Conservation (phyloP, 2,888 invertebrate species). For the Scelioninae gen. 2 region DNA sequence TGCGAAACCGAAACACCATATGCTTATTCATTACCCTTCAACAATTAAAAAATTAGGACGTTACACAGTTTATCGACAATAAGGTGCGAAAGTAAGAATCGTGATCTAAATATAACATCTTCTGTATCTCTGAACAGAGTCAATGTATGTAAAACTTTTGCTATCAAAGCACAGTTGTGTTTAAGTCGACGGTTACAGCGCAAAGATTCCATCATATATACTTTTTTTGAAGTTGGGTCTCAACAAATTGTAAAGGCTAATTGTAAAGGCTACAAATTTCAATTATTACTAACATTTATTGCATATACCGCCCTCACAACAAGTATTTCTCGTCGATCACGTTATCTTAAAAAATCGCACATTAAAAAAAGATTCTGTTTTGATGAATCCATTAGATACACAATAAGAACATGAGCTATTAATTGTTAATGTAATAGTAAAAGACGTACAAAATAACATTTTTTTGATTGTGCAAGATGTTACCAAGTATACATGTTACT, state of each 20-base stretch:
- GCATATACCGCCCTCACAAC: too few species aligned
- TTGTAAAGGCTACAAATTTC: too few species aligned
- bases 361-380: background rate
- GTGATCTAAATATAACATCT: background rate
- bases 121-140: slow-evolving; percentile 30
- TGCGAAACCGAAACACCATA: slow-evolving; percentile 60
- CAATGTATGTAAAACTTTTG: slow-evolving; percentile 54
- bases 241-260: too few species aligned
- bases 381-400: slow-evolving; percentile 6
- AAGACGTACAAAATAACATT: background rate
- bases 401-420: slow-evolving; percentile 7
- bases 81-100: slow-evolving; percentile 43
- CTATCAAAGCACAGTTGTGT: slow-evolving; percentile 45
- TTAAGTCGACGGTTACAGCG: background rate
- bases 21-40: slow-evolving; percentile 53
- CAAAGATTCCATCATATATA: background rate
- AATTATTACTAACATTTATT: background rate
- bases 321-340: too few species aligned
- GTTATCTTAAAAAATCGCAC: slow-evolving; percentile 8
- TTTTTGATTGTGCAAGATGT: slow-evolving; percentile 5
- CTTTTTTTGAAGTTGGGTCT: background rate
- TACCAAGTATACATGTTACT: background rate
- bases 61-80: slow-evolving; percentile 46
- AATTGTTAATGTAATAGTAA: background rate
- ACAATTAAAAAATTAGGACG: slow-evolving; percentile 47